Conservation (phyloP, 2,797 vertebrate genomes). For the Danio choprae region DNA sequence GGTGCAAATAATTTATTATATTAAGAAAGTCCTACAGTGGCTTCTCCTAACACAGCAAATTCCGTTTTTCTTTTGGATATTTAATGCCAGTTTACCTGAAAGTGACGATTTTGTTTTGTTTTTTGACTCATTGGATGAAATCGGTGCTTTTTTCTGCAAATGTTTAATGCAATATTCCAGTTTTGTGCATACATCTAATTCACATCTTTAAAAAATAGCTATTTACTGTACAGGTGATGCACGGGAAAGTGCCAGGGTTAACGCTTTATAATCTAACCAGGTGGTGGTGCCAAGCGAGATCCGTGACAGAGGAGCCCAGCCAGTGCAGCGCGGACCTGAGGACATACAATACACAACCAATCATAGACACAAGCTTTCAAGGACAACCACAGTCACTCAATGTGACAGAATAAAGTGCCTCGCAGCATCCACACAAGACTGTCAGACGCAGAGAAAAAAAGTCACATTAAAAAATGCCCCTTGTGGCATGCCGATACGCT, state of each 20-base stretch:
- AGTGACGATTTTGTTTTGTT: no score
- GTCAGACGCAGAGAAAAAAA: conserved; percentile 32
- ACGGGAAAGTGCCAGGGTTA: not conserved
- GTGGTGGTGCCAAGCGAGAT: conserved; percentile 65
- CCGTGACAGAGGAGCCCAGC: conserved; percentile 59
- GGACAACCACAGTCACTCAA: conserved; percentile 73
- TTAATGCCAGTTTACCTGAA: no score
- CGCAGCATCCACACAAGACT: conserved; percentile 61
- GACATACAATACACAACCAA: conserved; percentile 67
- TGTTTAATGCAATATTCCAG: no score
- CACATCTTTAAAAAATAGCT: no score
- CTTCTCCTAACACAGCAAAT: no score
- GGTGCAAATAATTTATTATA: no score
- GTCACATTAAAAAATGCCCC: conserved; percentile 62
- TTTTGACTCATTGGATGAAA: no score
- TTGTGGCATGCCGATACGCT: conserved; percentile 48
- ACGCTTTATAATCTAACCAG: conserved; percentile 44
- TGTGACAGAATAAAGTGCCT: conserved; percentile 71
- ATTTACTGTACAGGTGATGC: conserved; percentile 19
- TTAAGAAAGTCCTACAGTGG: no score
- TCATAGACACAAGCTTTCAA: conserved; percentile 73
- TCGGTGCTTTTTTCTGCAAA: no score
- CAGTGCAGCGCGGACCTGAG: conserved; percentile 62
- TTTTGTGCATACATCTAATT: no score
- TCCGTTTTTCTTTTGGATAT: no score